Percentiles rank a stretch among this genome's conserved stretches.
Conservation (phyloP, 2,113 vertebrate species). For the Danionella cerebrum region DNA sequence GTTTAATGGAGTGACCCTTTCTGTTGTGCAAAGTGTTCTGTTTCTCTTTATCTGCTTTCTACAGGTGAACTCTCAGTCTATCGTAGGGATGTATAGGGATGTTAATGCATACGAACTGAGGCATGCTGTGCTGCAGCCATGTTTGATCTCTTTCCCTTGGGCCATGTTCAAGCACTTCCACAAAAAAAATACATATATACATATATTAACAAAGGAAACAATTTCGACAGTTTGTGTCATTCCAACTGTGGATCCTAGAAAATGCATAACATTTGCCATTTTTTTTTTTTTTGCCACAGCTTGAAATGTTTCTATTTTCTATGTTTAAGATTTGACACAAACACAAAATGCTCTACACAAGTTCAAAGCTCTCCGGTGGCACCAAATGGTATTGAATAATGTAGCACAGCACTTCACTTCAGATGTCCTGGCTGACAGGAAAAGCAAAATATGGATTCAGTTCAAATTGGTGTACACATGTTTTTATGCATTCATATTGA, state of each 20-base stretch:
- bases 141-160: slow-evolving; percentile 48
- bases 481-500: too few species aligned
- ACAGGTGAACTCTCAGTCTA: slow-evolving; percentile 52
- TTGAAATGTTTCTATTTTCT: background rate
- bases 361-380: background rate
- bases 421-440: background rate
- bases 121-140: background rate
- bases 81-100: background rate
- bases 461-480: too few species aligned
- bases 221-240: too few species aligned
- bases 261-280: too few species aligned
- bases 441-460: background rate
- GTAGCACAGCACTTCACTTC: background rate
- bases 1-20: slow-evolving; percentile 59
- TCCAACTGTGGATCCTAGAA: too few species aligned
- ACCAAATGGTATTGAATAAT: background rate
- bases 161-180: background rate
- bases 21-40: slow-evolving; percentile 46
- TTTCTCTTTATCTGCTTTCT: slow-evolving; percentile 61
- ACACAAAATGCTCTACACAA: background rate
- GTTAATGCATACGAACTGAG: slow-evolving; percentile 29
- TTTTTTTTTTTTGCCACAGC: background rate
- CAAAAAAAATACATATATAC: too few species aligned
- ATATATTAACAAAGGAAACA: too few species aligned
- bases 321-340: background rate